phyloP scores from a whole-genome alignment of 2,797 vertebrate genomes.

The Decapterus maruadsi region DNA sequence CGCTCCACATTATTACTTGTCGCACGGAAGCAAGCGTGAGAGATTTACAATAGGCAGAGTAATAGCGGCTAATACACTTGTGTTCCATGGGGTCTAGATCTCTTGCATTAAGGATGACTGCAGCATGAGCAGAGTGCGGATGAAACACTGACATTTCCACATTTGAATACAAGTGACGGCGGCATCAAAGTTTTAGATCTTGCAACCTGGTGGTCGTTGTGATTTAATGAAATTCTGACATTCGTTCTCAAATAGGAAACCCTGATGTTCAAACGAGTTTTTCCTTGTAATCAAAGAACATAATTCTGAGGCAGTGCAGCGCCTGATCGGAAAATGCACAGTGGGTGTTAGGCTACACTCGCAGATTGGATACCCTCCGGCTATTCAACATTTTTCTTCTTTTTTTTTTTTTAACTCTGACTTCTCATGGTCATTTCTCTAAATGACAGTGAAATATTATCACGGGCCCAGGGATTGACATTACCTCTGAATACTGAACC shows the following conservation, averaged over 20 bases:
- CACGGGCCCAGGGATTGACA: slow-evolving; percentile 25
- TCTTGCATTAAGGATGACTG: slow-evolving; percentile 40
- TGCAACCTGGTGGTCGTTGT: slow-evolving; percentile 26
- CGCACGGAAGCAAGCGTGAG: slow-evolving; percentile 40
- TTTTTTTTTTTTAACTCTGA: background rate
- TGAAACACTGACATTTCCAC: slow-evolving; percentile 30
- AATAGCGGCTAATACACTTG: slow-evolving; percentile 51
- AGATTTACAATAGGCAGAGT: slow-evolving; percentile 55
- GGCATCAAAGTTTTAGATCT: slow-evolving; percentile 18
- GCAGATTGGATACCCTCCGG: slow-evolving; percentile 56
- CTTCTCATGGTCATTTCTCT: slow-evolving; percentile 61
- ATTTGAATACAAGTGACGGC: slow-evolving; percentile 36
- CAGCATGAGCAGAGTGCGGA: slow-evolving; percentile 30
- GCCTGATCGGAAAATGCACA: slow-evolving; percentile 46
- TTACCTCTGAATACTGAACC: slow-evolving; percentile 52
- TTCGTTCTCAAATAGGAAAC: slow-evolving; percentile 15
- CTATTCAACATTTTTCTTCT: slow-evolving; percentile 21
- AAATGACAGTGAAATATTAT: slow-evolving; percentile 72
- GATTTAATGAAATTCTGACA: slow-evolving; percentile 37
- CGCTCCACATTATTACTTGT: slow-evolving; percentile 48
- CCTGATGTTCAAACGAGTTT: slow-evolving; percentile 12
- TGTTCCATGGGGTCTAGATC: slow-evolving; percentile 44
- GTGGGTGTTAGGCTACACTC: slow-evolving; percentile 47
- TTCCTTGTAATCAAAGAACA: slow-evolving; percentile 33
- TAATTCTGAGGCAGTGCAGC: slow-evolving; percentile 27